These are phyloP conservation scores for Oreochromis aureus DNA, from an alignment of 2,113 vertebrate species.

Conservation along the genomic window DNA sequence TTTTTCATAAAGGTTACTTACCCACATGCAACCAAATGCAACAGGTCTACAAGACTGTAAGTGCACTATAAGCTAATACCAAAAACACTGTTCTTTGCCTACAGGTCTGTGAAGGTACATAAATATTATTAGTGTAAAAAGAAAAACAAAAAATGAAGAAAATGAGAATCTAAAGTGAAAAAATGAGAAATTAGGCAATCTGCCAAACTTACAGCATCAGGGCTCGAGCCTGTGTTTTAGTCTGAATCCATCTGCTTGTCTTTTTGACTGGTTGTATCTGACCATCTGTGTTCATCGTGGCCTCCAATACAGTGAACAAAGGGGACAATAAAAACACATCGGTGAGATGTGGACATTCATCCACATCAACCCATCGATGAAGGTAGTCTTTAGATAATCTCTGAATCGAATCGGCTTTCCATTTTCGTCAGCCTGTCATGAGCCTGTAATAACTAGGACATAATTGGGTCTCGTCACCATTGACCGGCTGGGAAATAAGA, in stretches of 20 bases:
- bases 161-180: neutral
- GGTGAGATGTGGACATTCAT: neutral
- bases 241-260: constrained; percentile 13
- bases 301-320: neutral
- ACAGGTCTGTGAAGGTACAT: neutral
- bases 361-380: neutral
- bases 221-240: neutral
- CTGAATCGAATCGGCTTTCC: neutral
- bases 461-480: neutral
- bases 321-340: neutral
- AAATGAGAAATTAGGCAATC: neutral
- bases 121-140: neutral
- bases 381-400: neutral
- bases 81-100: neutral
- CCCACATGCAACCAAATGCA: neutral
- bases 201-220: neutral
- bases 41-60: neutral
- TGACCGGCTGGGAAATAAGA: neutral
- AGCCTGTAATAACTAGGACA: neutral
- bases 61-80: neutral
- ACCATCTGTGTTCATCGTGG: neutral
- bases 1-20: neutral
- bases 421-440: neutral
- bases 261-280: neutral
- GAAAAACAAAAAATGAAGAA: neutral